A percentile compares a stretch with the other conserved stretches of the same genome.
phyloP scores from a whole-genome alignment of 2,113 vertebrate species.

The Nymphicus hollandicus region DNA sequence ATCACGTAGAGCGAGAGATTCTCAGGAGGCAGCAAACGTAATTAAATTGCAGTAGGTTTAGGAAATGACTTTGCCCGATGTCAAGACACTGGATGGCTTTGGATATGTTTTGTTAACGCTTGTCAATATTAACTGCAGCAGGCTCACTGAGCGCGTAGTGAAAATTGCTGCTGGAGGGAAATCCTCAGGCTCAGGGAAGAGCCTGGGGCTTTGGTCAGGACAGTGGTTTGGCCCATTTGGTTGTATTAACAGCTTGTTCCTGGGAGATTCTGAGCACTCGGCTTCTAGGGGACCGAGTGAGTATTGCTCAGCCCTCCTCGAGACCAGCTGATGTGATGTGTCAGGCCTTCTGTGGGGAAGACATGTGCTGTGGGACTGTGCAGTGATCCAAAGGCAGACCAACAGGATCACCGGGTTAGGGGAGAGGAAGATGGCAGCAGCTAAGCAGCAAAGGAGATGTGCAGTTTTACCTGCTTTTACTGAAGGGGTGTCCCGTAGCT shows the following conservation, averaged over 20 bases:
- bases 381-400: neutral
- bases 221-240: neutral
- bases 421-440: neutral
- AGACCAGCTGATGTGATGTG: neutral
- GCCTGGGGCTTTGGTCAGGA: neutral
- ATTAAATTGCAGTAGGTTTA: neutral
- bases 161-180: slow-evolving; percentile 28
- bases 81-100: slow-evolving; percentile 47
- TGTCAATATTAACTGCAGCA: neutral
- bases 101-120: neutral
- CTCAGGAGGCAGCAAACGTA: neutral
- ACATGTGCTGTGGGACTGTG: neutral
- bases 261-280: neutral
- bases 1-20: neutral
- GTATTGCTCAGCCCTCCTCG: neutral
- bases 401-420: neutral
- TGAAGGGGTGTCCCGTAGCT: neutral
- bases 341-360: accelerated
- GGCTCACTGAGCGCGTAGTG: neutral
- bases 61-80: neutral
- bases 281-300: neutral
- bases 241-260: neutral
- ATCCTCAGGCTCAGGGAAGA: neutral
- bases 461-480: neutral
- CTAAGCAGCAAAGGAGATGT: neutral